These are phyloP conservation scores for Drosophila kanekoi DNA, from an alignment of 2,888 invertebrate species.

Conservation along the genomic window DNA sequence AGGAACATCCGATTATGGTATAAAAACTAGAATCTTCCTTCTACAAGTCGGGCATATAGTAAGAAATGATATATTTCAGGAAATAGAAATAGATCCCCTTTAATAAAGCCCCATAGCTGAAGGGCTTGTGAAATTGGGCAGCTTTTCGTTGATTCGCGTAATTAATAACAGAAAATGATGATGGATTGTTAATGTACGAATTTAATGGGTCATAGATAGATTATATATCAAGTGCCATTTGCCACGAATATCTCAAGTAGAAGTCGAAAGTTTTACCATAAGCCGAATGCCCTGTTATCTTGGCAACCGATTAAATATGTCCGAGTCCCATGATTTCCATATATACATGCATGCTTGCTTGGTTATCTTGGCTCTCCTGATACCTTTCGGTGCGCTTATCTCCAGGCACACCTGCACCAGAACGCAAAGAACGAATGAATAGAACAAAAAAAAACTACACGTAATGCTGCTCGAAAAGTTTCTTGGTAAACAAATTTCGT, in stretches of 20 bases:
- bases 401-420: slow-evolving; percentile 39
- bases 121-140: neutral
- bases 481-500: slow-evolving; percentile 67
- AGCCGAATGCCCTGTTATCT: slow-evolving; percentile 11
- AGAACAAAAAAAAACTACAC: slow-evolving; percentile 6
- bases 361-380: slow-evolving; percentile 49
- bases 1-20: too few relatives aligned
- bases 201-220: slow-evolving; percentile 15
- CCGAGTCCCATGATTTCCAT: slow-evolving; percentile 61
- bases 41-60: too few relatives aligned
- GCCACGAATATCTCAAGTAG: too few relatives aligned
- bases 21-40: too few relatives aligned
- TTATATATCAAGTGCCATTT: neutral
- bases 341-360: slow-evolving; percentile 26
- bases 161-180: neutral
- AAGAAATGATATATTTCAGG: too few relatives aligned
- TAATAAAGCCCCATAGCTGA: too few relatives aligned
- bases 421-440: neutral
- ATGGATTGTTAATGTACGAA: slow-evolving; percentile 16
- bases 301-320: slow-evolving; percentile 44
- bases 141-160: neutral
- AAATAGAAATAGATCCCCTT: too few relatives aligned
- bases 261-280: too few relatives aligned
- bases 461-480: slow-evolving; percentile 1
- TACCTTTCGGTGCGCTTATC: slow-evolving; percentile 34